phyloP scores from a whole-genome alignment of 2,797 vertebrate species.

The Chaetodon trifasciatus region DNA sequence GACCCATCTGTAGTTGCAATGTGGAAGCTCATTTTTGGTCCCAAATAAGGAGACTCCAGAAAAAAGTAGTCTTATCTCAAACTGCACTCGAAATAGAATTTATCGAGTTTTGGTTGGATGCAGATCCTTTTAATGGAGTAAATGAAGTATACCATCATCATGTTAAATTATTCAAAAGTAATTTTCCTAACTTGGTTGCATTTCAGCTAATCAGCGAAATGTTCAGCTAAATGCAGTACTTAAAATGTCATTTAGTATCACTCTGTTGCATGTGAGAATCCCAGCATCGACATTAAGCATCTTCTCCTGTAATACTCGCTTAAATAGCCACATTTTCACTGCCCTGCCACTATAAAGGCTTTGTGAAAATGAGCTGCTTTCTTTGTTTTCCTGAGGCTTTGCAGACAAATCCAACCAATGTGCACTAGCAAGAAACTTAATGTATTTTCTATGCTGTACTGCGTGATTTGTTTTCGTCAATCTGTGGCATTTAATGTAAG shows the following conservation, averaged over 20 bases:
- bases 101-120: neutral
- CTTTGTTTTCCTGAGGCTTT: constrained; percentile 17
- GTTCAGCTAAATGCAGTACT: neutral
- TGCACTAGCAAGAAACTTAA: constrained; percentile 21
- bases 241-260: neutral
- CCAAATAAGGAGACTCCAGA: neutral
- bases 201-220: neutral
- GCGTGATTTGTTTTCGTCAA: constrained; percentile 57
- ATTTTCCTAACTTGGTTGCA: neutral
- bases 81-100: neutral
- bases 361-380: constrained; percentile 29
- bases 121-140: neutral
- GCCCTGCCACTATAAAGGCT: neutral
- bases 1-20: constrained; percentile 21
- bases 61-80: neutral
- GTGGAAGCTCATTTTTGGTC: constrained; percentile 11
- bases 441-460: constrained; percentile 45
- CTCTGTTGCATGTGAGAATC: neutral
- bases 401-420: constrained; percentile 40
- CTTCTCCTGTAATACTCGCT: constrained; percentile 3
- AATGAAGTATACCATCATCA: neutral
- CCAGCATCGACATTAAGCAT: constrained; percentile 5
- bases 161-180: neutral
- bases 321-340: constrained; percentile 22
- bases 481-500: constrained; percentile 59